Base-by-base conservation (phyloP, 2,113 vertebrate genomes). In the Oriolus oriolus region DNA sequence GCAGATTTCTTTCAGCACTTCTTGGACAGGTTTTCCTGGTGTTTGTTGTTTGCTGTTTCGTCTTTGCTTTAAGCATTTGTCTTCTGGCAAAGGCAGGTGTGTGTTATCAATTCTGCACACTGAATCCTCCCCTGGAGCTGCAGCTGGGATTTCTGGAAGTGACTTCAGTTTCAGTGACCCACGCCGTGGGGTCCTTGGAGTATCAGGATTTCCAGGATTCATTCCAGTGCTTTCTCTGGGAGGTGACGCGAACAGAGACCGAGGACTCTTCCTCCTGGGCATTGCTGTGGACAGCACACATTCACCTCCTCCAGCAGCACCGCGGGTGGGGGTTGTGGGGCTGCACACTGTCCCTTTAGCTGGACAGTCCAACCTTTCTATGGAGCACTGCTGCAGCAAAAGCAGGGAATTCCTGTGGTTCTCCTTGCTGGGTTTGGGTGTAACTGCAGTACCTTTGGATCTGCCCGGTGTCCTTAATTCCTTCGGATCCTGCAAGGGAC, bases 1-100 rank as follows among this genome's bases (percentile, higher is more conserved):
- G 28, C 68, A 33, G 24, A 96, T 52, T 82, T 97, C 95, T 70
- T 97, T 81, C 45, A 95, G 78, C 53, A 87, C 97, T 44, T 97
- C 96, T 20, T 70, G 37, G 21, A 86, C 30, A 21, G 71, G 87
- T 84, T 70, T 97, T 87, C 96, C 53, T 52, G 92, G 84, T 1
- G 74, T 76, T 13, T 7, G 33, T 8, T 80, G 74, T 23, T 86
- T 56, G 61, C 61, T 82, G 4, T 5, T 84, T 21, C 1, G n/a
- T 11, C 84, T 93, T 37, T 45, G 77, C 27, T 84, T 93, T 10
- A 57, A 42, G 77, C 20, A 28, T 12, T 59, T 65, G 6, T 50
- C 52, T 84, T 73, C 77, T 44, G 50, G 27, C 54, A 56, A 11
- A 70, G 88, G 66, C 82, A 27, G 20, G 1, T 54, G 31, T 18